phyloP scores from a whole-genome alignment of 2,113 vertebrate genomes.

The Telmatochromis brachygnathus region DNA sequence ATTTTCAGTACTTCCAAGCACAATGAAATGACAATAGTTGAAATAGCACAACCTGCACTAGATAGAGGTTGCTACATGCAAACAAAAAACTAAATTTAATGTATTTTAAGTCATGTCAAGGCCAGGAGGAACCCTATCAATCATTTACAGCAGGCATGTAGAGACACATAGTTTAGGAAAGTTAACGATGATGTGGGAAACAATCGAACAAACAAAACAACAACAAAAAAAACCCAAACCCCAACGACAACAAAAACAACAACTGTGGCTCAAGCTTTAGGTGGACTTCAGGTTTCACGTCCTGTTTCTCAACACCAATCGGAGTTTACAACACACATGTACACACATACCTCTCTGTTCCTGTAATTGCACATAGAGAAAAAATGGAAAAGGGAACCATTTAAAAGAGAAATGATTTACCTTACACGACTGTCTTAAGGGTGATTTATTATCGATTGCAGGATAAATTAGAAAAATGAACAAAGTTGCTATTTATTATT shows the following conservation, averaged over 20 bases:
- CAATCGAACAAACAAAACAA: neutral
- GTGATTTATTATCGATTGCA: neutral
- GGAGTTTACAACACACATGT: neutral
- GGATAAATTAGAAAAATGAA: neutral
- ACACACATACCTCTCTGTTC: neutral
- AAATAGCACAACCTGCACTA: neutral
- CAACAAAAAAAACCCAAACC: rapidly evolving
- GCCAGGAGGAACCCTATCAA: neutral
- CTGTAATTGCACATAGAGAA: neutral
- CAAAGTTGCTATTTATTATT: neutral
- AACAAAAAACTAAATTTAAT: neutral
- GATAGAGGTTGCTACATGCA: neutral
- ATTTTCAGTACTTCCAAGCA: neutral
- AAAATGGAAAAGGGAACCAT: neutral
- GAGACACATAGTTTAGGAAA: neutral
- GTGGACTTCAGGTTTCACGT: neutral
- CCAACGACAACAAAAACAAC: neutral
- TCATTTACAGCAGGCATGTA: neutral
- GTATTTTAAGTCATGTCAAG: neutral
- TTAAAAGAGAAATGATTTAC: neutral
- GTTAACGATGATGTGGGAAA: neutral
- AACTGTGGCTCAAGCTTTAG: neutral
- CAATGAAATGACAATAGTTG: neutral
- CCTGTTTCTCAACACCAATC: neutral
- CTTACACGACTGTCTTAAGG: neutral